Conservation (phyloP, 1,140 invertebrate species). For the Cydia fagiglandana region DNA sequence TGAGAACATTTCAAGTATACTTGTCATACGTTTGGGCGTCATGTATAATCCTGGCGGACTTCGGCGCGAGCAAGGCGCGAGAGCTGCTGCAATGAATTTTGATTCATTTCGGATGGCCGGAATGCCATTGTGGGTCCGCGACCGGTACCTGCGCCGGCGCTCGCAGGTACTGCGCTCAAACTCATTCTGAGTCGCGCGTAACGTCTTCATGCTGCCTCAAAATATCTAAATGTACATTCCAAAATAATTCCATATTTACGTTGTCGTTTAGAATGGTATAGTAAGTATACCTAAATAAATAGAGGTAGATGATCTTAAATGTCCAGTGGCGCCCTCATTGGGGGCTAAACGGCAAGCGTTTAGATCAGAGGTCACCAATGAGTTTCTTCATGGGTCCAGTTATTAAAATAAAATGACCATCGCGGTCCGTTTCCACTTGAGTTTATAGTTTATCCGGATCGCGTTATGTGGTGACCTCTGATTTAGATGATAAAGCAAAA, state of each 20-base stretch:
- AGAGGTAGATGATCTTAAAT: no score
- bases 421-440: no score
- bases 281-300: no score
- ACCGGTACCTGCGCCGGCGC: constrained; percentile 55
- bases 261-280: no score
- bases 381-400: no score
- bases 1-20: background rate
- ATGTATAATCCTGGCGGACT: constrained; percentile 42
- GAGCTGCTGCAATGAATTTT: constrained; percentile 50
- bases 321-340: no score
- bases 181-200: constrained; percentile 8
- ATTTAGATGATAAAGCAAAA: no score
- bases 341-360: no score
- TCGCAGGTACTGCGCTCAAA: constrained; percentile 48
- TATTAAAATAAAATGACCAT: no score
- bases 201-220: background rate
- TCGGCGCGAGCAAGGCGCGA: constrained; percentile 36
- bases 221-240: background rate
- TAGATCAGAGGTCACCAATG: no score
- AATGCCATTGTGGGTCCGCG: constrained; percentile 69
- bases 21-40: background rate
- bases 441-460: no score
- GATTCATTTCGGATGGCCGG: constrained; percentile 73
- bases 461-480: no score
- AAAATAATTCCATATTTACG: background rate